phyloP scores from a whole-genome alignment of 2,113 vertebrate genomes.

The Pterophyllum scalare region DNA sequence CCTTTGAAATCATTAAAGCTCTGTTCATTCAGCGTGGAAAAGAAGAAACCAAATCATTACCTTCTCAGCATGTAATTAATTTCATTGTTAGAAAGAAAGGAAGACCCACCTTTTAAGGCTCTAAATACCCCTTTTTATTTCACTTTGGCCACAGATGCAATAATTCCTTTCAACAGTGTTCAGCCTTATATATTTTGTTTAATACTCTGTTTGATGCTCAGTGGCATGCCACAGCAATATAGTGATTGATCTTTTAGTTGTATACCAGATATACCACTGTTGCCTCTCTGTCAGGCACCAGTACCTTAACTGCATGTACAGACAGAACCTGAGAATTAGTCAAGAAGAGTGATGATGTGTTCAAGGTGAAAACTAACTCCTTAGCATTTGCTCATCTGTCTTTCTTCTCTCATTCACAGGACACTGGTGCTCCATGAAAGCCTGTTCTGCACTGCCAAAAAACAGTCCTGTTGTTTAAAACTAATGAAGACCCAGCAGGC shows the following conservation, averaged over 20 bases:
- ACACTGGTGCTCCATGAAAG: slow-evolving; percentile 47
- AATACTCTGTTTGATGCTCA: neutral
- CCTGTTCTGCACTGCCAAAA: slow-evolving; percentile 49
- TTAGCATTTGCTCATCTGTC: slow-evolving; percentile 67
- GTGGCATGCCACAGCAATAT: slow-evolving; percentile 21
- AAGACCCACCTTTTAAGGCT: neutral
- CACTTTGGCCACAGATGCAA: neutral
- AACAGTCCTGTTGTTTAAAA: slow-evolving; percentile 54
- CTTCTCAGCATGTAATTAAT: neutral
- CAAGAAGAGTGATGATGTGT: slow-evolving; percentile 75
- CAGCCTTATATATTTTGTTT: neutral
- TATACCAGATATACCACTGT: slow-evolving; percentile 33
- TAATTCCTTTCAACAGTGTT: slow-evolving; percentile 13
- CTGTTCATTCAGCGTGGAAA: neutral
- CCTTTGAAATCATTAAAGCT: slow-evolving; percentile 23
- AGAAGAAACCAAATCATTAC: slow-evolving; percentile 29
- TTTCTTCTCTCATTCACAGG: slow-evolving; percentile 48
- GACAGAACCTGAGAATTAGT: slow-evolving; percentile 67
- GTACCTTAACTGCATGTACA: slow-evolving; percentile 38
- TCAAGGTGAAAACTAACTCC: slow-evolving; percentile 79
- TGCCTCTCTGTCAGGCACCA: slow-evolving; percentile 35
- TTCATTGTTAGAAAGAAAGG: neutral
- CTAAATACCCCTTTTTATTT: slow-evolving; percentile 9
- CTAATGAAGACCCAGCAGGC: slow-evolving; percentile 67
- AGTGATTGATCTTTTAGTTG: slow-evolving; percentile 58